Evolutionary conservation across 2,888 invertebrate genomes (phyloP), one percentile per base, ranked within the genome.

Genomic region (Caenorhabditis sp.): DNA sequence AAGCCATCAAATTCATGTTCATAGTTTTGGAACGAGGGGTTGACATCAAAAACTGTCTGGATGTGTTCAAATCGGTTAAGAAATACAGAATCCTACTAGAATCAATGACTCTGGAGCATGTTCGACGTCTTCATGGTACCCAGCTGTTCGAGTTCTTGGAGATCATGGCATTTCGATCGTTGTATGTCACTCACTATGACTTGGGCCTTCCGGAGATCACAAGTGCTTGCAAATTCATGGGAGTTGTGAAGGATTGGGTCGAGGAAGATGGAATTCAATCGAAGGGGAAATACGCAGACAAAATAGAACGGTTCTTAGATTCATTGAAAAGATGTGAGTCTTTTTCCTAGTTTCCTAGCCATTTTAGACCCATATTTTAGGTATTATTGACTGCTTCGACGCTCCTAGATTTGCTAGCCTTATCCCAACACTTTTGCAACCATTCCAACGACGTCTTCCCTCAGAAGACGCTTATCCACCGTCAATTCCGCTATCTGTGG

Each of bases 1-100:
- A 76, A 53, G 67, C 76, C 0, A 76, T 76, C 22, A 76, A 76
- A 18, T 76, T 76, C 15, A 61, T 61, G 61, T 76, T 76, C 35
- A 11, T 44, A 1, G 51, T 61, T 0, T 32, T 76, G 60, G 20
- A 28, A 20, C 44, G 50, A n/a, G 56, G 74, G n/a, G 5, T 24
- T 4, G 22, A n/a, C 2, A 18, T 67, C 2, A 28, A 53, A 51
- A 51, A 67, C 13, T 44, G 47, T 15, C 53, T 76, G 5, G 11
- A 37, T 15, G n/a, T 53, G 1, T 76, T 76, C 53, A 61, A 76
- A 60, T 13, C 20, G 5, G 76, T 76, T 6, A 76, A 76, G 28
- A 67, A 76, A 11, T 58, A 53, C 9, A 37, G 76, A 0, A 61
- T 60, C 15, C 22, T 76, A 1, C 22, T 76, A 44, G 67, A 76